These are phyloP conservation scores for Trissolcus basalis DNA, from an alignment of 1,140 invertebrate genomes.

Conservation along the genomic window DNA sequence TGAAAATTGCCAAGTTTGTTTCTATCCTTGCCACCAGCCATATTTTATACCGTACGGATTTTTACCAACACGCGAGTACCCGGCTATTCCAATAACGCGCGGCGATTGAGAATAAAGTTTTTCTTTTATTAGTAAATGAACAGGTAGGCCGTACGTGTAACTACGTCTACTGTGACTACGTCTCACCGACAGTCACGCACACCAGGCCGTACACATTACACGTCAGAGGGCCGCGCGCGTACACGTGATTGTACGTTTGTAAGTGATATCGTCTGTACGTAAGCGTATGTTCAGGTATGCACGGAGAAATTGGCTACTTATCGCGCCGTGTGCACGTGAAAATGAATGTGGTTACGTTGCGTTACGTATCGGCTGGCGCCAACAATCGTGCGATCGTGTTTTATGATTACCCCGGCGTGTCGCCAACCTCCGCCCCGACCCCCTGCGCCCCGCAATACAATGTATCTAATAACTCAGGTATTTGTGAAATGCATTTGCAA, in stretches of 20 bases:
- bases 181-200: no score
- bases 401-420: slow-evolving; percentile 52
- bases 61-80: no score
- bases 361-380: slow-evolving; percentile 60
- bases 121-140: no score
- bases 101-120: no score
- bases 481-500: slow-evolving; percentile 56
- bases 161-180: no score
- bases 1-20: no score
- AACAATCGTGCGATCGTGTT: slow-evolving; percentile 61
- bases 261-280: slow-evolving; percentile 34
- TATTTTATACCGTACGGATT: no score
- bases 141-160: no score
- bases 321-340: slow-evolving; percentile 50
- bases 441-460: slow-evolving; percentile 19
- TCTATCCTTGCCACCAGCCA: no score
- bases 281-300: slow-evolving; percentile 41
- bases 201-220: no score
- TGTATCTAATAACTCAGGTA: slow-evolving; percentile 56
- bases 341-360: slow-evolving; percentile 55
- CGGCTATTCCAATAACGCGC: no score
- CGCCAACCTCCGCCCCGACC: slow-evolving; percentile 36
- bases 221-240: no score
- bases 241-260: slow-evolving; percentile 44
- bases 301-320: slow-evolving; percentile 54